A percentile compares a stretch with the other conserved stretches of the same genome.
Conservation (phyloP, 2,797 vertebrate genomes). For the Paramormyrops hopkinsi region DNA sequence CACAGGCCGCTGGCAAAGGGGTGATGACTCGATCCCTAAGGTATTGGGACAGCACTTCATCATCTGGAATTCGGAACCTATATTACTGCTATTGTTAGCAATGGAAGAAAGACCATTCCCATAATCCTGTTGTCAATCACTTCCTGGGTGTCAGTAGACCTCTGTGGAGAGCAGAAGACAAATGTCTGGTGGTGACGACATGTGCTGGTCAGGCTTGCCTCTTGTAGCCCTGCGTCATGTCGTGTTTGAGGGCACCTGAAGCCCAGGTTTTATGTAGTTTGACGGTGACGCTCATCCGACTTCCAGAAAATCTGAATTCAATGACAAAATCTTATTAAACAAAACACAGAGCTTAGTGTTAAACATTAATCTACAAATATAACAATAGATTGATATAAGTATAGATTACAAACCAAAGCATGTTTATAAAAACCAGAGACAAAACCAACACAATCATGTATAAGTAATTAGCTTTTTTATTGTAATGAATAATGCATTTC, state of each 20-base stretch:
- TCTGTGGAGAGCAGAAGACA: background rate
- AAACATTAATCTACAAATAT: background rate
- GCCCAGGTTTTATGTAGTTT: background rate
- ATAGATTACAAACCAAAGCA: background rate
- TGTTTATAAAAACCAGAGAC: background rate
- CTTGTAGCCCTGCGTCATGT: background rate
- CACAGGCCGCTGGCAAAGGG: background rate
- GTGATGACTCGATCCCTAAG: background rate
- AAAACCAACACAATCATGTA: background rate
- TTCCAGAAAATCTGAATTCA: conserved; percentile 2
- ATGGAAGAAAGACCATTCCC: background rate
- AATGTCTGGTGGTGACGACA: background rate
- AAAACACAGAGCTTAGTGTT: background rate
- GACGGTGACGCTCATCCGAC: background rate
- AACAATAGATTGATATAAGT: background rate
- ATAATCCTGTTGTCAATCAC: background rate
- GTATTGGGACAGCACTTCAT: background rate
- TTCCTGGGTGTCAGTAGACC: background rate
- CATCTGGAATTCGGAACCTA: background rate
- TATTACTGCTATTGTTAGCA: background rate
- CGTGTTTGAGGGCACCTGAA: background rate
- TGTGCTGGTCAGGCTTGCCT: background rate
- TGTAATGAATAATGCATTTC: background rate
- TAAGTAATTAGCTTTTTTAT: background rate
- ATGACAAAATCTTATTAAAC: background rate